Conservation (phyloP, 2,113 vertebrate genomes). For the Rhinichthys klamathensis region DNA sequence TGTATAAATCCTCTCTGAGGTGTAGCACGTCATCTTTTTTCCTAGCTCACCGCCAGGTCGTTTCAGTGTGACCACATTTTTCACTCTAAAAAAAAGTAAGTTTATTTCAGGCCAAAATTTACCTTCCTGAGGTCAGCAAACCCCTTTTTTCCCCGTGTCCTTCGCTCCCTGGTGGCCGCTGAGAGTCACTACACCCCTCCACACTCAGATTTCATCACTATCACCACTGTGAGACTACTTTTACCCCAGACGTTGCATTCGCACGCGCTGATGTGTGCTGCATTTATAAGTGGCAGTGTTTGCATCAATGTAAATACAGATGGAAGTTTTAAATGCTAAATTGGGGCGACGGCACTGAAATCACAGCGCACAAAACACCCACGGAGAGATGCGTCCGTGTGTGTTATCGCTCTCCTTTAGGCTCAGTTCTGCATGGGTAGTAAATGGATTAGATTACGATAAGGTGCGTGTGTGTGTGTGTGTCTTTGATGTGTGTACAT, state of each 20-base stretch:
- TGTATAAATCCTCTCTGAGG: not conserved
- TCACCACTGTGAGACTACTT: conserved; percentile 28
- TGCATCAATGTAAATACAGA: conserved; percentile 40
- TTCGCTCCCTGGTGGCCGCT: conserved; percentile 41
- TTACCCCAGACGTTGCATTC: not conserved
- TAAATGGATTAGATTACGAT: conserved; percentile 45
- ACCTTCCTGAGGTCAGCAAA: conserved; percentile 17
- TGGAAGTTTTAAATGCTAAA: conserved; percentile 48
- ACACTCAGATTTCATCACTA: conserved; percentile 34
- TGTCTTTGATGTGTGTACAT: conserved; percentile 27
- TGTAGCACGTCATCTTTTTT: not conserved
- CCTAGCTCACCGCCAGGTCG: not conserved
- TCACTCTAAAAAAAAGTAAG: not conserved
- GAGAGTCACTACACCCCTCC: not conserved
- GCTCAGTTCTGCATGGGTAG: conserved; percentile 38
- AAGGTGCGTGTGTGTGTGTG: conserved; percentile 32
- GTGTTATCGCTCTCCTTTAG: conserved; percentile 27
- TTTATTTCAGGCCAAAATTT: conserved; percentile 12
- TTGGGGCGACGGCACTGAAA: conserved; percentile 21
- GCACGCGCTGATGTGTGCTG: not conserved
- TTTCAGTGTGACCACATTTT: not conserved
- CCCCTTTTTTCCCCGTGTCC: not conserved
- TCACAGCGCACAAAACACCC: not conserved
- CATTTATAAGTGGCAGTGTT: not conserved
- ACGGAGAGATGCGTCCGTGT: conserved; percentile 15